A percentile compares a stretch with the other conserved stretches of the same genome.
Evolutionary conservation across 2,888 invertebrate genomes (phyloP).

Genomic region (Euzophera pinguis): DNA sequence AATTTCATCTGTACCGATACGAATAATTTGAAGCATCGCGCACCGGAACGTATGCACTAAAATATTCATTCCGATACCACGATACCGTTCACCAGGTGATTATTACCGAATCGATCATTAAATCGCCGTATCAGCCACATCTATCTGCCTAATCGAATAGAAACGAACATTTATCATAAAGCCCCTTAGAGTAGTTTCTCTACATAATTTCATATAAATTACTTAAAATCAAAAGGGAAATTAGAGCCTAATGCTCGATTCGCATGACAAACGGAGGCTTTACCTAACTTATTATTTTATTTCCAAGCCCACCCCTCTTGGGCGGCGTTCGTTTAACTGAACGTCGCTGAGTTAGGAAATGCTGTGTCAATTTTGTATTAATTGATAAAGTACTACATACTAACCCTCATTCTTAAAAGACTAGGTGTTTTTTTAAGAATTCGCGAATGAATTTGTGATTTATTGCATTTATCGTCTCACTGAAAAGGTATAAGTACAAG

Average conservation of each 20-base stretch:
- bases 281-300: conserved; percentile 65
- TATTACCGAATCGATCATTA: conserved; percentile 61
- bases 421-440: no score
- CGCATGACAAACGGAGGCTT: conserved; percentile 63
- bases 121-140: conserved; percentile 50
- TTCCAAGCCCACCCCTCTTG: conserved; percentile 43
- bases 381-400: conserved; percentile 57
- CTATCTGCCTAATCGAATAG: conserved; percentile 66
- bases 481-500: no score
- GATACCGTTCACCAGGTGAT: conserved; percentile 31
- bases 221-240: conserved; percentile 77
- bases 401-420: no score
- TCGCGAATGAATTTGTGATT: no score
- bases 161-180: conserved; percentile 58
- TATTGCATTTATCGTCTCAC: no score
- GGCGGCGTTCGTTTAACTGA: conserved; percentile 65
- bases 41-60: conserved; percentile 12
- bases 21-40: conserved; percentile 7
- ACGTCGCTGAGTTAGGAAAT: conserved; percentile 54
- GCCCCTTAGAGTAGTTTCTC: conserved; percentile 52
- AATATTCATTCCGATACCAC: conserved; percentile 19
- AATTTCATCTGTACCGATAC: conserved; percentile 13
- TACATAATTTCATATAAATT: conserved; percentile 71
- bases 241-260: conserved; percentile 71
- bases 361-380: conserved; percentile 65